Percentiles rank a stretch among this genome's conserved stretches.
These are phyloP conservation scores for Pteruthius melanotis DNA, from an alignment of 2,113 vertebrate genomes.

Conservation along the genomic window DNA sequence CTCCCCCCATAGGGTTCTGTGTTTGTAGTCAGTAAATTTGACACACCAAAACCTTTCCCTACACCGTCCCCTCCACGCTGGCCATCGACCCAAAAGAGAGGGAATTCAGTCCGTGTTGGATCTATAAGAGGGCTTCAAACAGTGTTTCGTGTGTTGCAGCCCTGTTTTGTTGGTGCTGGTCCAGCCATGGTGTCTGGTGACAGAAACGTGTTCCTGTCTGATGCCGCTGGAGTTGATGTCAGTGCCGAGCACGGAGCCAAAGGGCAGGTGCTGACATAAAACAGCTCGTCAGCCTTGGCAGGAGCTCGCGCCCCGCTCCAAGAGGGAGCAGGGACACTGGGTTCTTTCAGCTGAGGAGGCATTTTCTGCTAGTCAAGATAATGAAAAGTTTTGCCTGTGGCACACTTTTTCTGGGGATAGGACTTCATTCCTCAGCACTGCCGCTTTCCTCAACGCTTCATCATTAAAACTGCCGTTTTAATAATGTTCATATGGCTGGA, in stretches of 20 bases:
- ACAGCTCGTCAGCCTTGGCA: neutral
- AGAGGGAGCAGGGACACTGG: neutral
- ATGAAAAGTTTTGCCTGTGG: neutral
- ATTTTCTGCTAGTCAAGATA: neutral
- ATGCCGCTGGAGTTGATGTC: neutral
- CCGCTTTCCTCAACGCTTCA: neutral
- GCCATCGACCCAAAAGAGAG: neutral
- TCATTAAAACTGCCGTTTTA: neutral
- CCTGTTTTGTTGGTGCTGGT: neutral
- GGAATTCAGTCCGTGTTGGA: neutral
- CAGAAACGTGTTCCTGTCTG: neutral
- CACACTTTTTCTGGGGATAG: neutral
- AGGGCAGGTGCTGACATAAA: conserved; percentile 31
- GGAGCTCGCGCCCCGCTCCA: neutral
- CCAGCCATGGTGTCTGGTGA: neutral
- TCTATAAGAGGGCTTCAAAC: neutral
- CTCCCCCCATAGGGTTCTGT: neutral
- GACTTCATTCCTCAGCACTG: neutral
- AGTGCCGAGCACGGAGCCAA: neutral
- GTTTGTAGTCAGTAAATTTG: neutral
- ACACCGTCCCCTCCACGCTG: neutral
- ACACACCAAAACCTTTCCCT: neutral
- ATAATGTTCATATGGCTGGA: neutral
- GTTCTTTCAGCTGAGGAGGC: neutral
- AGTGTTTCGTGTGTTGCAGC: accelerated